Base-by-base conservation (phyloP, 2,797 vertebrate species). In the Momotus momota region DNA sequence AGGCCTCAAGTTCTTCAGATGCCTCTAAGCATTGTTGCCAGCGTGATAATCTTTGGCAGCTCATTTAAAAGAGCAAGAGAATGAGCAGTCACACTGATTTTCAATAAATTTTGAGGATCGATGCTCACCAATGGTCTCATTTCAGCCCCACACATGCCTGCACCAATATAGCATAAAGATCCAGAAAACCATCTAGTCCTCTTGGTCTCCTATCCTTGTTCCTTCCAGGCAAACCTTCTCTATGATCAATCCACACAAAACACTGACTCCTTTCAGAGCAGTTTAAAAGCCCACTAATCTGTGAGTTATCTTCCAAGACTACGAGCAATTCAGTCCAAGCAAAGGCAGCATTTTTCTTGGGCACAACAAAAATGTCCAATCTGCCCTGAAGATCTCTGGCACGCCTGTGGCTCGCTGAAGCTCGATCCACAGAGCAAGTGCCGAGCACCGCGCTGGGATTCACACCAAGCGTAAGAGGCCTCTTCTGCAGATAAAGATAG, bases 1-100 rank as follows among this genome's bases (percentile, higher is more conserved):
- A 90, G 60, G 96, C 92, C 83, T 93, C 4, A 12, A 90, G 95
- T 96, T 96, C 92, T 51, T 97, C 77, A 70, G 88, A 94, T 96
- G 83, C 94, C 92, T 94, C 52, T 10, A 40, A 90, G 94, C 95
- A 95, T 83, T 93, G 93, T 95, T 94, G 88, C 75, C 54, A n/a
- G 52, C 57, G 93, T 0, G 90, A 84, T 94, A 95, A 95, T 95
- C 93, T 92, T 64, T 46, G 65, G 64, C 94, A 96, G 93, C 45
- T 57, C 26, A 1, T 92, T 89, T 73, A 18, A 65, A 71, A 82
- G 31, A 43, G 48, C 43, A 80, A 73, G 64, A 66, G 88, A 91
- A 61, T 6, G 67, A 95, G 78, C 0, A 0, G 65, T n/a, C 19
- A 0, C 57, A 21, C n/a, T 27, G 64, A 60, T 89, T 94, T 92